Percentiles rank a stretch among this genome's conserved stretches.
These are phyloP conservation scores for Drosophila seguyi DNA, from an alignment of 1,140 invertebrate species.

Conservation along the genomic window DNA sequence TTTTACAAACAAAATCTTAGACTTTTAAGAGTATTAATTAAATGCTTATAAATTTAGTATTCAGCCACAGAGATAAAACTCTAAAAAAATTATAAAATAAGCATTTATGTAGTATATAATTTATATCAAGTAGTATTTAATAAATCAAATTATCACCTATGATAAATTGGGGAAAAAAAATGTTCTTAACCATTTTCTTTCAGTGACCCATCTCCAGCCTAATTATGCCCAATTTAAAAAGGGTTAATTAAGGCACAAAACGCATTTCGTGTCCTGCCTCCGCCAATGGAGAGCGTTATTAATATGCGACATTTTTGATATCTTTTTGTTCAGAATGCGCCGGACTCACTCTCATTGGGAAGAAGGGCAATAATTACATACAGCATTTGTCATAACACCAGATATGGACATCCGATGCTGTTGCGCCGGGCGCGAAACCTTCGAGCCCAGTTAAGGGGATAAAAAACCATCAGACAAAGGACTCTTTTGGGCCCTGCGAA, in stretches of 20 bases:
- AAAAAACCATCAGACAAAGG: slow-evolving; percentile 24
- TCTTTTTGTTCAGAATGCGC: slow-evolving; percentile 69
- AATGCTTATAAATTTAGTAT: background rate
- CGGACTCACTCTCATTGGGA: slow-evolving; percentile 46
- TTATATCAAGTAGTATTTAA: background rate
- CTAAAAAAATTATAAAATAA: background rate
- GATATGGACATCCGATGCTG: slow-evolving; percentile 78
- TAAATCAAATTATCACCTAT: background rate
- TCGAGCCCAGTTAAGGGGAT: slow-evolving; percentile 28
- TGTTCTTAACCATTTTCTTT: slow-evolving; percentile 17
- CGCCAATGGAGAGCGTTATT: slow-evolving; percentile 67
- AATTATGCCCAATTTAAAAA: slow-evolving; percentile 85
- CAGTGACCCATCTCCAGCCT: slow-evolving; percentile 55
- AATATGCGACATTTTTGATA: slow-evolving; percentile 84
- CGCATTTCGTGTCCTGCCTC: slow-evolving; percentile 55
- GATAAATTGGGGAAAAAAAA: background rate
- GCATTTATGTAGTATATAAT: background rate
- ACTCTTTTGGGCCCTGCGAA: slow-evolving; percentile 22
- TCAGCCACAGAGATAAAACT: background rate
- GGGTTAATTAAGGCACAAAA: slow-evolving; percentile 84
- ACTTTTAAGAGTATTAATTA: background rate
- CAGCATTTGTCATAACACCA: slow-evolving; percentile 85
- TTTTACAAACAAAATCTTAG: background rate
- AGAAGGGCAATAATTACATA: slow-evolving; percentile 80
- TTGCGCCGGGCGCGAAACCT: slow-evolving; percentile 58